Evolutionary conservation across 2,888 invertebrate genomes (phyloP), one percentile per base, ranked within the genome.

Genomic region (Aporophyla lueneburgensis): DNA sequence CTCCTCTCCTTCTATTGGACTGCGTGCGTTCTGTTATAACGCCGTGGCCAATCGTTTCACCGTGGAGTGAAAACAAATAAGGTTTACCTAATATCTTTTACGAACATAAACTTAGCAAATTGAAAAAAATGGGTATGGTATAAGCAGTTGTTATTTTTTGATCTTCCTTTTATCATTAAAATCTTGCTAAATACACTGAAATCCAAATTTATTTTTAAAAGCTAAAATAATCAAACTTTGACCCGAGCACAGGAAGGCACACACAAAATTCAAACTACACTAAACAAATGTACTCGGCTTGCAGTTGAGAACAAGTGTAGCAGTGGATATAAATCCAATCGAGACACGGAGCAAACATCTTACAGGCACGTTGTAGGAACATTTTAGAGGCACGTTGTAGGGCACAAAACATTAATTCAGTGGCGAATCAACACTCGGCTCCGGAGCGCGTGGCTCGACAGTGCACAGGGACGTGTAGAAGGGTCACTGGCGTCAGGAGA

Each of bases 371-470:
- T 54, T 66, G 69, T 75, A 49, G 56, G 69, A 85, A 78, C 66
- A 78, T 75, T 77, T 81, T 69, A 76, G 77, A 66, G 68, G 72
- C 82, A 79, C 82, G 80, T 74, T 65, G 68, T 75, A 51, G 46
- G 56, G 81, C 80, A 86, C 85, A 86, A 85, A 85, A 79, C 86
- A 88, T 88, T 87, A 83, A 87, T 86, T 89, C 82, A 81, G 81
- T 75, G 81, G 83, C 78, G 87, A 90, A 87, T 88, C 91, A 90
- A 87, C 89, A 88, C 82, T 85, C 69, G 49, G 71, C 51, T 43
- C 46, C 40, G 72, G 75, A 67, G 82, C 86, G 83, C 78, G 86
- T 78, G 74, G 81, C 71, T 66, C 33, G 74, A 76, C 86, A 86
- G 16, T 3, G 12, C 14, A 24, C 69, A 56, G 54, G 24, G 10